Percentiles rank a stretch among this genome's conserved stretches.
phyloP scores from a whole-genome alignment of 2,113 vertebrate genomes.

The Cryptotis parvus region DNA sequence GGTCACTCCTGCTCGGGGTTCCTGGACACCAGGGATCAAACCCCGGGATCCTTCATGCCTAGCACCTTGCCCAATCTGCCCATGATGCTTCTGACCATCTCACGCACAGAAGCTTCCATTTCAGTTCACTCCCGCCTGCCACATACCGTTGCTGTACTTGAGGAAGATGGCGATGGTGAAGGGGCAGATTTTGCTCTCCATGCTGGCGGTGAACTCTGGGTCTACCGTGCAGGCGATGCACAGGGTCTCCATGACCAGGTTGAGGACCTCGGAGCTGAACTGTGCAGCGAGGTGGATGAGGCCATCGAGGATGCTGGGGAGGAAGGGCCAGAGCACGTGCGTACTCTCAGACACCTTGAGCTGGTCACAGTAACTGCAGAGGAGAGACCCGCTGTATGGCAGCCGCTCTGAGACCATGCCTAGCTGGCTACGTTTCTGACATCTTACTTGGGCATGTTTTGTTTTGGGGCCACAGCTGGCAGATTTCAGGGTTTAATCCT shows the following conservation, averaged over 20 bases:
- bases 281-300: conserved; percentile 96
- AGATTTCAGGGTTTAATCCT: too few relatives aligned
- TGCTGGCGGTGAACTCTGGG: conserved; percentile 94
- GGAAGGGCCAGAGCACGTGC: conserved; percentile 95
- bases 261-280: conserved; percentile 98
- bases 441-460: too few relatives aligned
- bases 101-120: background rate
- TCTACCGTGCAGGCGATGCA: conserved; percentile 98
- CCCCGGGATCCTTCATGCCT: too few relatives aligned
- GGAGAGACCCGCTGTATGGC: background rate
- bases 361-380: conserved; percentile 96
- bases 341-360: conserved; percentile 97
- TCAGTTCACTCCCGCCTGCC: background rate
- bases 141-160: conserved; percentile 97
- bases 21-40: too few relatives aligned
- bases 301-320: conserved; percentile 97
- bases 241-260: conserved; percentile 98
- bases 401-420: too few relatives aligned
- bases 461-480: too few relatives aligned
- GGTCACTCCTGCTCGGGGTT: too few relatives aligned
- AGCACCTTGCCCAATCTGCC: background rate
- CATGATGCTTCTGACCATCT: background rate
- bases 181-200: conserved; percentile 98
- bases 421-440: too few relatives aligned
- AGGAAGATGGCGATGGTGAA: conserved; percentile 99